These are phyloP conservation scores for Creontiades dilutus DNA, from an alignment of 2,888 invertebrate genomes.

Conservation along the genomic window DNA sequence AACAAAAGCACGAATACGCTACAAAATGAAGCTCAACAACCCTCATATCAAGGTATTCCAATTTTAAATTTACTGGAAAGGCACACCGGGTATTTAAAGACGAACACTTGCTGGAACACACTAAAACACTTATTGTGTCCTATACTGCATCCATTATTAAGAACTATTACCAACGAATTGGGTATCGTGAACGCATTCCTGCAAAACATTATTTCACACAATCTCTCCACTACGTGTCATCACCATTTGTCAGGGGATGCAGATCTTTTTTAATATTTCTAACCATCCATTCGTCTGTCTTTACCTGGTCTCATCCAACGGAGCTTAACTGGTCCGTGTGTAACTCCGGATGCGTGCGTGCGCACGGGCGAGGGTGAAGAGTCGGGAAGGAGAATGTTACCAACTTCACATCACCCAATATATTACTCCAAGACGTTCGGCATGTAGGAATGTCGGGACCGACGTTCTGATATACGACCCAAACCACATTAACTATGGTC, in stretches of 20 bases:
- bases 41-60: too few species aligned
- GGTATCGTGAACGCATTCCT: neutral
- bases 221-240: neutral
- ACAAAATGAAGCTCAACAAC: too few species aligned
- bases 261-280: neutral
- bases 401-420: constrained; percentile 34
- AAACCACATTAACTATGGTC: constrained; percentile 38
- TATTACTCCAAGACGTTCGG: constrained; percentile 47
- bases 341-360: neutral
- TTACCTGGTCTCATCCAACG: neutral
- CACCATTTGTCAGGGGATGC: neutral
- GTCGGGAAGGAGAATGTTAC: constrained; percentile 45
- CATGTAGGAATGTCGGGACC: constrained; percentile 46
- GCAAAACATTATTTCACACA: neutral
- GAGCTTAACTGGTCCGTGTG: neutral
- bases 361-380: neutral
- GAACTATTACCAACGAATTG: too few species aligned
- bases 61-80: too few species aligned
- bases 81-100: too few species aligned
- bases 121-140: too few species aligned
- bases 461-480: constrained; percentile 54
- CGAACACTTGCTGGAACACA: too few species aligned
- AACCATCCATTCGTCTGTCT: neutral
- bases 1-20: too few species aligned
- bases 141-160: too few species aligned